Conservation (phyloP, 2,113 vertebrate species). For the Sphyrna mokarran region DNA sequence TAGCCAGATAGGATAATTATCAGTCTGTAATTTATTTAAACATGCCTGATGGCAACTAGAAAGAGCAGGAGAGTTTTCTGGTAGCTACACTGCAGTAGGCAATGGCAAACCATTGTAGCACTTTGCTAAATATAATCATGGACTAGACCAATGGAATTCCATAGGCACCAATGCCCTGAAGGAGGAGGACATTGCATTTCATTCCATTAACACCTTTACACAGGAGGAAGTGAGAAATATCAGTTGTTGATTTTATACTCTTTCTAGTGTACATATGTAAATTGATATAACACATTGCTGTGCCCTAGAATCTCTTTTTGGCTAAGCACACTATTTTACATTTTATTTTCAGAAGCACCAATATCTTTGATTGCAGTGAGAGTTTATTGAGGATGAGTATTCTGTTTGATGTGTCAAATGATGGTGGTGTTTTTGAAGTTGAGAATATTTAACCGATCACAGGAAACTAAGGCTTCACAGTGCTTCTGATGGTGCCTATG, state of each 20-base stretch:
- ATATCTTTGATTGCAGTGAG: neutral
- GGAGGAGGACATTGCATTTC: too few relatives aligned
- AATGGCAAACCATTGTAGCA: too few relatives aligned
- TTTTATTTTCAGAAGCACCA: neutral
- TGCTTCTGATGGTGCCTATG: neutral
- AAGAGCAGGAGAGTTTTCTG: too few relatives aligned
- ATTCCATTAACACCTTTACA: neutral
- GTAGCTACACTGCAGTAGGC: too few relatives aligned
- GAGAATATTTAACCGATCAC: neutral
- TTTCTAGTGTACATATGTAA: neutral
- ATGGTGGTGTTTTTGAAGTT: neutral
- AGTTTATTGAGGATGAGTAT: neutral
- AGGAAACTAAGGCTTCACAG: neutral
- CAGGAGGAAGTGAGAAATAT: neutral
- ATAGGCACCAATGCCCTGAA: too few relatives aligned
- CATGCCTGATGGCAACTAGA: too few relatives aligned
- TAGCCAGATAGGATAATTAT: too few relatives aligned
- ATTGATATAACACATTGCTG: neutral
- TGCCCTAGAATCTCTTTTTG: neutral
- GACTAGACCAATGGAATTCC: too few relatives aligned
- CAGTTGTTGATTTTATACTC: neutral
- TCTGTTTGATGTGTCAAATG: constrained; percentile 20
- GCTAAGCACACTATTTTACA: neutral
- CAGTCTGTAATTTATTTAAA: too few relatives aligned
- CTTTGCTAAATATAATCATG: too few relatives aligned